Evolutionary conservation across 2,888 invertebrate species (phyloP).

Genomic region (Tipula lateralis): DNA sequence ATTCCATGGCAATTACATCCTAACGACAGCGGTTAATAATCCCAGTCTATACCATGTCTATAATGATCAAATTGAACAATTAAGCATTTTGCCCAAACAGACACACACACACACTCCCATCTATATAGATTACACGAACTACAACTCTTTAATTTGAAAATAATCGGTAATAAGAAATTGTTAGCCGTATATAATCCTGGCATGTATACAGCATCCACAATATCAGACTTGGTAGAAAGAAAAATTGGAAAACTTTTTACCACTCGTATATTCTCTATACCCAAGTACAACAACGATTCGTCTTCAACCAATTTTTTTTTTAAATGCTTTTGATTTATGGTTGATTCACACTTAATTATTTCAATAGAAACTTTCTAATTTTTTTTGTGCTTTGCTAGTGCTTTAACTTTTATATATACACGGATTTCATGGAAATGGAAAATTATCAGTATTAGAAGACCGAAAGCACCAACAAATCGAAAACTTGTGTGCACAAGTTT

Average conservation of each 20-base stretch:
- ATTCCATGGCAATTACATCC: too few relatives aligned
- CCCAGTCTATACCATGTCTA: too few relatives aligned
- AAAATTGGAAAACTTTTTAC: background rate
- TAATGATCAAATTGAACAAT: too few relatives aligned
- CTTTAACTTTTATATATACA: background rate
- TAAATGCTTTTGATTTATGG: constrained; percentile 27
- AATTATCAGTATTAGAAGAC: background rate
- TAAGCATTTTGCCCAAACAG: too few relatives aligned
- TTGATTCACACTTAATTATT: constrained; percentile 27
- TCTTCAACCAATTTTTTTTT: background rate
- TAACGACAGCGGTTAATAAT: too few relatives aligned
- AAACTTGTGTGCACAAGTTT: background rate
- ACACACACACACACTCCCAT: too few relatives aligned
- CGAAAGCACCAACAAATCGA: background rate
- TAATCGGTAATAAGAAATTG: background rate
- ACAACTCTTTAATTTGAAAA: background rate
- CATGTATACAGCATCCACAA: background rate
- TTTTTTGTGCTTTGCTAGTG: background rate
- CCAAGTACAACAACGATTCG: too few relatives aligned
- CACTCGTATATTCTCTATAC: background rate
- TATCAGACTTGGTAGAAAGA: background rate
- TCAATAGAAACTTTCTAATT: constrained; percentile 4
- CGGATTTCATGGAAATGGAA: background rate
- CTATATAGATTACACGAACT: too few relatives aligned
- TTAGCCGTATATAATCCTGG: background rate